A percentile compares a stretch with the other conserved stretches of the same genome.
Conservation (phyloP, 2,113 vertebrate species). For the Bungarus multicinctus region DNA sequence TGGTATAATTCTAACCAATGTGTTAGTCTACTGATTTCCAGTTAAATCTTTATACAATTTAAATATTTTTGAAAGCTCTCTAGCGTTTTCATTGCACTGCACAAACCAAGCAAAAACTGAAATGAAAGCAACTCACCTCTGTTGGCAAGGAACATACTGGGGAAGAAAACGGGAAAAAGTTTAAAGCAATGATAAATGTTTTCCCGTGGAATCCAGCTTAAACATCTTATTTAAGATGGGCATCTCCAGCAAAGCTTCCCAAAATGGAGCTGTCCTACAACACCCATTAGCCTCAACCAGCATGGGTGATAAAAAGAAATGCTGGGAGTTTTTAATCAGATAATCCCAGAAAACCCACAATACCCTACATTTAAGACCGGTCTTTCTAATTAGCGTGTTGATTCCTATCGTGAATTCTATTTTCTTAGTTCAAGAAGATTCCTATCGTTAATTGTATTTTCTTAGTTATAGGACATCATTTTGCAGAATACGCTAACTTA, state of each 20-base stretch:
- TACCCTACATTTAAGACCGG: no score
- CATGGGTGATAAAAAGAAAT: not conserved
- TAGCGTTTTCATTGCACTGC: not conserved
- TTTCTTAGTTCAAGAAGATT: no score
- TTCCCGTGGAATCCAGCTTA: not conserved
- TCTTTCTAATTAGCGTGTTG: not conserved
- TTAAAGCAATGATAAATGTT: not conserved
- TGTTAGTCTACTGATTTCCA: not conserved
- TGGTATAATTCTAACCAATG: not conserved
- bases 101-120: not conserved
- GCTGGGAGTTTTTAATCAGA: not conserved
- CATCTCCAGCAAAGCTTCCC: not conserved
- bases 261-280: not conserved
- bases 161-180: conserved; percentile 27
- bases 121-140: conserved; percentile 73
- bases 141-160: conserved; percentile 80
- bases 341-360: not conserved
- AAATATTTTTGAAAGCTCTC: not conserved
- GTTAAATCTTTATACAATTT: not conserved
- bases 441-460: not conserved
- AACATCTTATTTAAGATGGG: not conserved
- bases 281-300: not conserved
- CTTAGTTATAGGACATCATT: not conserved
- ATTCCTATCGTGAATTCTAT: not conserved
- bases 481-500: not conserved